A percentile compares a stretch with the other conserved stretches of the same genome.
These are phyloP conservation scores for Orchesellides sinensis DNA, from an alignment of 2,888 invertebrate genomes.

Conservation along the genomic window DNA sequence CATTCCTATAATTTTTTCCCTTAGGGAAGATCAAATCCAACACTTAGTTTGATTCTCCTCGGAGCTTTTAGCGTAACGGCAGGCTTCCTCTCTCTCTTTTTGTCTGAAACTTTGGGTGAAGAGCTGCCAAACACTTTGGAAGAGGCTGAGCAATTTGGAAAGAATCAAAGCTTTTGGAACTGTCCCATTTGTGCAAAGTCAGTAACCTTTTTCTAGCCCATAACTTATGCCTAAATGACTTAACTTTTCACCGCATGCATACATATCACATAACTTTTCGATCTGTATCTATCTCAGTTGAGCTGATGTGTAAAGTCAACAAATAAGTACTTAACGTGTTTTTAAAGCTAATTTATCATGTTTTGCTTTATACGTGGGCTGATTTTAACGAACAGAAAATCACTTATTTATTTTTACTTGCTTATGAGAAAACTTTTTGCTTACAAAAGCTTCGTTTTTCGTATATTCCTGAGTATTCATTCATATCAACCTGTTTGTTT, in stretches of 20 bases:
- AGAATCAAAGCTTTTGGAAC: slow-evolving; percentile 88
- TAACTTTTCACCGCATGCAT: background rate
- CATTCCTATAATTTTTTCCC: too few relatives aligned
- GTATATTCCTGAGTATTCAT: background rate
- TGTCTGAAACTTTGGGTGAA: slow-evolving; percentile 91
- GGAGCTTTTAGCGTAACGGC: slow-evolving; percentile 87
- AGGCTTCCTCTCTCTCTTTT: slow-evolving; percentile 85
- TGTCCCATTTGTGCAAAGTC: slow-evolving; percentile 78
- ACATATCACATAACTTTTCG: background rate
- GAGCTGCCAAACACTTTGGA: slow-evolving; percentile 91
- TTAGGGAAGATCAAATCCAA: slow-evolving; percentile 84
- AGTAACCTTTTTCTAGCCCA: slow-evolving; percentile 55
- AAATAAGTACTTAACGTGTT: background rate
- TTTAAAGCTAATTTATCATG: slow-evolving; percentile 16
- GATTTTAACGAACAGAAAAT: background rate
- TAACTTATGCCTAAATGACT: background rate
- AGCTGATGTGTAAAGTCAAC: slow-evolving; percentile 14
- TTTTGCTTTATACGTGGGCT: background rate
- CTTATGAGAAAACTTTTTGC: too few relatives aligned
- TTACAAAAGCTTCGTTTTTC: background rate
- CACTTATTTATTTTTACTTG: background rate
- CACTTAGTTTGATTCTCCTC: slow-evolving; percentile 87
- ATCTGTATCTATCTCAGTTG: background rate
- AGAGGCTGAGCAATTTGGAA: slow-evolving; percentile 92
- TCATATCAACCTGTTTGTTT: background rate